phyloP scores from a whole-genome alignment of 2,888 invertebrate species.

The Pammene aurita region DNA sequence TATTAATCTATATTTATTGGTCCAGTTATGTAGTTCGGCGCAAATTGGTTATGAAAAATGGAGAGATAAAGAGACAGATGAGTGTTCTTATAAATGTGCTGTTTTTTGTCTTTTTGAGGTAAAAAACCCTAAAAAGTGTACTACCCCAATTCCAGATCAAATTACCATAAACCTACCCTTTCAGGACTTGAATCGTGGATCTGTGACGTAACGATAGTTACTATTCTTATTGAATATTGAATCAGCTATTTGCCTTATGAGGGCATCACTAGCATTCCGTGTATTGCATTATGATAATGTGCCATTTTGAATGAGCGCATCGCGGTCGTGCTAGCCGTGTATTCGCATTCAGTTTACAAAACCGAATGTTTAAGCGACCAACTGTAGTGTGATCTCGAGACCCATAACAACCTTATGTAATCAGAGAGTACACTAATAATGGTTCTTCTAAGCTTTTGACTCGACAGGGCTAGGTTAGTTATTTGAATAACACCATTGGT shows the following conservation, averaged over 20 bases:
- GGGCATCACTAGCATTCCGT: constrained; percentile 73
- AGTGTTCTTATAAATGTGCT: no score
- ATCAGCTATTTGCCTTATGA: constrained; percentile 61
- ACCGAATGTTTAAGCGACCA: neutral
- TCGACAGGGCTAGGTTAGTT: neutral
- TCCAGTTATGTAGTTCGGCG: no score
- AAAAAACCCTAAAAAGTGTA: no score
- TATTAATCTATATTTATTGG: no score
- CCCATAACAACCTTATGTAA: neutral
- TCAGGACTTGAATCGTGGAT: constrained; percentile 1
- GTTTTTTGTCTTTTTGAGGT: no score
- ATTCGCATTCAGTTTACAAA: neutral
- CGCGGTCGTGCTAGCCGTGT: constrained; percentile 53
- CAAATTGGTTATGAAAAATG: no score
- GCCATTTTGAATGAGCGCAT: constrained; percentile 75
- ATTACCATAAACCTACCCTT: neutral
- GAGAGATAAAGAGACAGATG: no score
- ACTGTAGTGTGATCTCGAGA: neutral
- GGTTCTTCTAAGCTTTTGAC: neutral
- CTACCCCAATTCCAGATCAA: no score
- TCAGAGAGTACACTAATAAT: neutral
- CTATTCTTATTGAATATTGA: constrained; percentile 56
- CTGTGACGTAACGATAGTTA: constrained; percentile 16
- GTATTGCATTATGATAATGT: constrained; percentile 79
- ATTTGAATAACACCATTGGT: constrained; percentile 42